phyloP scores from a whole-genome alignment of 2,888 invertebrate species.

The Lepas anatifera region DNA sequence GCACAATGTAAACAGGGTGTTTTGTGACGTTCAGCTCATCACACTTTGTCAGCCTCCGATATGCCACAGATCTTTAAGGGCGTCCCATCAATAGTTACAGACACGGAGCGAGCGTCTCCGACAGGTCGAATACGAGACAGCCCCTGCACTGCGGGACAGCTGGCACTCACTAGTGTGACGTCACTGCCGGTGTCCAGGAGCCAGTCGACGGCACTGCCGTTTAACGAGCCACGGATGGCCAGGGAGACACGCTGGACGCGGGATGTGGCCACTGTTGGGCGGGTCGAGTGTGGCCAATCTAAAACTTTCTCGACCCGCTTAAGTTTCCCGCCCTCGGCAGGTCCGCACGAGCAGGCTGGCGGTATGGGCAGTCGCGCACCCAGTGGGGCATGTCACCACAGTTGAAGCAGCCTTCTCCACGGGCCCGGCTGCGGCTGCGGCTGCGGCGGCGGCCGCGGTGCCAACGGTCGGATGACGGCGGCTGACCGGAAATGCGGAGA shows the following conservation, averaged over 20 bases:
- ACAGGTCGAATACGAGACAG: not conserved
- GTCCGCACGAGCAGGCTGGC: not conserved
- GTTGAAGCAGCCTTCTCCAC: not conserved
- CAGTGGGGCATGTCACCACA: not conserved
- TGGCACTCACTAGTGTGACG: not conserved
- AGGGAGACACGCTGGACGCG: not conserved
- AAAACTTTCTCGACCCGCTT: not conserved
- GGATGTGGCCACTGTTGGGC: not conserved
- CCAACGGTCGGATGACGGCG: not conserved
- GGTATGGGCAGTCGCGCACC: not conserved
- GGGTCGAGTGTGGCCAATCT: not conserved
- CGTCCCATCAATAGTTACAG: no score
- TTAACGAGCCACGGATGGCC: not conserved
- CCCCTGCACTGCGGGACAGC: not conserved
- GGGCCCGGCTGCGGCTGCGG: not conserved
- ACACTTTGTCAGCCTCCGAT: no score
- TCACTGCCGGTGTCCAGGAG: not conserved
- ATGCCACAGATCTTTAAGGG: no score
- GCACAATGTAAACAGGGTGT: not conserved
- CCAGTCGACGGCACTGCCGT: not conserved
- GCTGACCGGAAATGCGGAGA: not conserved
- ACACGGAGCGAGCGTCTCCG: no score
- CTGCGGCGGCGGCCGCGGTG: not conserved
- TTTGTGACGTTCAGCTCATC: no score
- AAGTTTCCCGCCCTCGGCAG: not conserved